Evolutionary conservation across 2,797 vertebrate genomes (phyloP), one percentile per base, ranked within the genome.

Genomic region (Molossus molossus): DNA sequence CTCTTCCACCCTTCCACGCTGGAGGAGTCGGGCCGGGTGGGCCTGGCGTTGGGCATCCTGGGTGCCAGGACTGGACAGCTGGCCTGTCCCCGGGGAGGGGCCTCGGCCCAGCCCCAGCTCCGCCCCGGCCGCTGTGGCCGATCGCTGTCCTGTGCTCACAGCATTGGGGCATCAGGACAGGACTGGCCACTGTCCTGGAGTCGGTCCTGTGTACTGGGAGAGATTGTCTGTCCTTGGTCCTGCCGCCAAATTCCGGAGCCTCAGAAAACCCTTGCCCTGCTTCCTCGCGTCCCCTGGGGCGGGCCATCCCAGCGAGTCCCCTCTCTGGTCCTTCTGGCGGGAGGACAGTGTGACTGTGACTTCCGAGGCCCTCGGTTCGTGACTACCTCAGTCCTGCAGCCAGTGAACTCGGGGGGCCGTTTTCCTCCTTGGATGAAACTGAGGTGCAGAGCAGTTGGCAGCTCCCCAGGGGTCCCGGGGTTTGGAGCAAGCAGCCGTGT

Each of bases 171-270:
- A 0, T 5, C 12, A 8, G 48, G 57, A 37, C 6, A n/a, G 50
- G 57, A 8, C 20, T 0, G 0, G n/a, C 20, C 5, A 0, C 33
- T 9, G 29, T 14, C 1, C 0, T 45, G 57, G 3, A 40, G 37
- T 13, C 2, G 1, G 65, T 5, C 55, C n/a, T 0, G 1, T 4
- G 29, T 9, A 0, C 9, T 14, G 53, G 50, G 48, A 50, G 81
- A 55, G n/a, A n/a, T 37, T 25, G 3, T 7, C 2, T 7, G 6
- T 10, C 79, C n/a, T n/a, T 23, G 12, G 55, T 33, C n/a, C 70
- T 45, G 13, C 77, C 6, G 0, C 65, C 29, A 25, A 29, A 62
- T 75, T 37, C 69, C 9, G 58, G 18, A 50, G 37, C 53, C 37
- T 0, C 1, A 1, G 76, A 27, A 53, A 58, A 40, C 25, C 50